Evolutionary conservation across 2,113 vertebrate genomes (phyloP), one percentile per base, ranked within the genome.

Genomic region (Neopipo cinnamomea): DNA sequence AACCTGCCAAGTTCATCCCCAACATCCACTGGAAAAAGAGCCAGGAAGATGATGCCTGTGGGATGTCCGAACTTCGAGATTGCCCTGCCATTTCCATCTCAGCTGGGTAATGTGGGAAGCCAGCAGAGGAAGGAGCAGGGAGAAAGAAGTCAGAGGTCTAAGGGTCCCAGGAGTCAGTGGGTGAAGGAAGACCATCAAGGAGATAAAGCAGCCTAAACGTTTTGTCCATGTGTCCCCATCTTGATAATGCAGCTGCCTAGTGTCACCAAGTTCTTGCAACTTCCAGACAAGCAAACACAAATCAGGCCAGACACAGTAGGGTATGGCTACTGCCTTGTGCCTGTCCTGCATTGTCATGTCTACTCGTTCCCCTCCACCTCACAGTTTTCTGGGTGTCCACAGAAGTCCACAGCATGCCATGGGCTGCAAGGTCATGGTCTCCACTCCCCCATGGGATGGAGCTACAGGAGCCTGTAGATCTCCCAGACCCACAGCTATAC

Each of bases 371-470:
- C 14, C 21, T 6, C 8, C 5, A 5, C 3, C 7, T 16, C 67
- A 12, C 15, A 20, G 12, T 2, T 0, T 28, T 53, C 50, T 24
- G 11, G 11, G 8, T 42, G 18, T 39, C 55, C 59, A 5, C 17
- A 56, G 11, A 19, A 2, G 8, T 42, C 24, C 33, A 11, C 42
- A 11, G 55, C 11, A 7, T 11, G 3, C 30, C 0, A 0, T 39
- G 41, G 3, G 35, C 46, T 81, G 24, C 28, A 58, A 35, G 12
- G n/a, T 21, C 5, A 2, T 28, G 9, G 13, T 62, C 17, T 44
- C 31, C 6, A 3, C 41, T 66, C 25, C 24, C 12, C 24, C 0
- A 0, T 33, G 37, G 41, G 10, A 22, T 19, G 24, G 11, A 80
- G 50, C 28, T 62, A 20, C 7, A 58, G 31, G 25, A 89, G 5